A percentile compares a stretch with the other conserved stretches of the same genome.
These are phyloP conservation scores for Scolopax mira DNA, from an alignment of 2,113 vertebrate genomes.

Conservation along the genomic window DNA sequence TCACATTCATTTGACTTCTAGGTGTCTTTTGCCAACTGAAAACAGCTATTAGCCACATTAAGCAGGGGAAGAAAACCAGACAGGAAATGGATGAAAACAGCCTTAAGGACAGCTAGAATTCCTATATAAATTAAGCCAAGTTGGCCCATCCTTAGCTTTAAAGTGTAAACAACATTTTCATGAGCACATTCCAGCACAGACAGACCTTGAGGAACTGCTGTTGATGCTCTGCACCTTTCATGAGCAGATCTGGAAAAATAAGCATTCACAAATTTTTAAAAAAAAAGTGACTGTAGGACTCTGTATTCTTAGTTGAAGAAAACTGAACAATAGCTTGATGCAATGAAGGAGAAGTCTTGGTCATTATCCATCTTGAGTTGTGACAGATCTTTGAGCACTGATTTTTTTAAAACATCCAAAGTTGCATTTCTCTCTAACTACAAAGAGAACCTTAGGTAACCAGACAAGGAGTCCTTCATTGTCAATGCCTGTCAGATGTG, in stretches of 20 bases:
- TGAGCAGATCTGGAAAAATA: background rate
- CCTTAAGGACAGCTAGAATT: background rate
- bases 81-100: background rate
- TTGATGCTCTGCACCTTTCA: background rate
- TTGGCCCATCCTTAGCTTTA: background rate
- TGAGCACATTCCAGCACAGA: background rate
- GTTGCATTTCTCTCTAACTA: background rate
- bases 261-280: background rate
- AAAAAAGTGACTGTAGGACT: background rate
- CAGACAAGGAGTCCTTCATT: background rate
- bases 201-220: background rate
- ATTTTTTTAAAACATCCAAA: background rate
- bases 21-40: background rate
- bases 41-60: background rate
- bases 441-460: background rate
- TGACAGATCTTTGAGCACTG: too few species aligned
- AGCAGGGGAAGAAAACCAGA: background rate
- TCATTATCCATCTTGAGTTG: background rate
- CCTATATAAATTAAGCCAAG: background rate
- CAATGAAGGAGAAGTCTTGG: background rate
- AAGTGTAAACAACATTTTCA: background rate
- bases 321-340: background rate
- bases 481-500: background rate
- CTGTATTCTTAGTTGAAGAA: background rate
- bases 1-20: background rate